Conservation (phyloP, 2,113 vertebrate species). For the Equus przewalskii region DNA sequence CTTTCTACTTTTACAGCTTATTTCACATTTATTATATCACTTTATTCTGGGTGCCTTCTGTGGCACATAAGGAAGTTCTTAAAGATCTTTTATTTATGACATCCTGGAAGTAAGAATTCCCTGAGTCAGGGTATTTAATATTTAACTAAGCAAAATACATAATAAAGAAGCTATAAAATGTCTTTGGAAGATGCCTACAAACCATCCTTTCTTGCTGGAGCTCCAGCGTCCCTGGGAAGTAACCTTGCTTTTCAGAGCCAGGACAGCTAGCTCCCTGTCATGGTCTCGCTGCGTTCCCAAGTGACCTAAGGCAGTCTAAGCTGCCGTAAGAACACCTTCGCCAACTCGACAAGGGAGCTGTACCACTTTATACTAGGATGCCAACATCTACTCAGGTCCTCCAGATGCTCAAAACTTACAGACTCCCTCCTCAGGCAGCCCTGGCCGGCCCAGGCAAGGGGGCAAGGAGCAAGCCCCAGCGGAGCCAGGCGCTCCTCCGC, state of each 20-base stretch:
- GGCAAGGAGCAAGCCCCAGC: not conserved
- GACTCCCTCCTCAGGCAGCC: not conserved
- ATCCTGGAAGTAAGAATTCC: slow-evolving; percentile 20
- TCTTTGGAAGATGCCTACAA: not conserved
- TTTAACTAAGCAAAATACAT: slow-evolving; percentile 19
- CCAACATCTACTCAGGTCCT: not conserved
- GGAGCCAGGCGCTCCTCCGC: not conserved
- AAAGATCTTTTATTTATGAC: not conserved
- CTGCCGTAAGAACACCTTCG: not conserved
- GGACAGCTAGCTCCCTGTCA: not conserved
- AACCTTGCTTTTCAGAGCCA: not conserved
- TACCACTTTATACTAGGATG: not conserved
- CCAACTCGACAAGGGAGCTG: not conserved
- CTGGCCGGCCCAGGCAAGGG: not conserved
- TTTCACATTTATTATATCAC: not conserved
- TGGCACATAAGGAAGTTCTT: not conserved
- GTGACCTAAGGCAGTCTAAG: not conserved
- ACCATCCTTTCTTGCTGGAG: not conserved
- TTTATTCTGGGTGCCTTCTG: not conserved
- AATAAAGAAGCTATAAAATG: slow-evolving; percentile 30
- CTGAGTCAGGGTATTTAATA: slow-evolving; percentile 15
- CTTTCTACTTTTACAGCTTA: not conserved
- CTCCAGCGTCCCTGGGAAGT: not conserved
- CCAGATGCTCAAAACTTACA: not conserved
- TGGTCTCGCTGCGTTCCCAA: not conserved